Evolutionary conservation across 2,797 vertebrate genomes (phyloP).

Genomic region (Gymnocypris eckloni): DNA sequence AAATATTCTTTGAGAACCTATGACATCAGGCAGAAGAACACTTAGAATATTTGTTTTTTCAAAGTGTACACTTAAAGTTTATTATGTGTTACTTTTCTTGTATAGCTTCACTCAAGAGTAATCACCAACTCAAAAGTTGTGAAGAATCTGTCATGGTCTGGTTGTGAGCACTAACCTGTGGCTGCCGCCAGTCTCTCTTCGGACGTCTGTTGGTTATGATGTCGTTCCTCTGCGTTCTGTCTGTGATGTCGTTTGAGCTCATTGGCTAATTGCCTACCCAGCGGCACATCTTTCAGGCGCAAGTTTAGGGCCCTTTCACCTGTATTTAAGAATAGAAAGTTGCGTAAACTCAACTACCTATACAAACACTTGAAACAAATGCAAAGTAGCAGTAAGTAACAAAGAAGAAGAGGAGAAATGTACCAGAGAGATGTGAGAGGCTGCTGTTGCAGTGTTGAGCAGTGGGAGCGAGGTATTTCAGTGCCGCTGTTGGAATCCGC

Average conservation of each 20-base stretch:
- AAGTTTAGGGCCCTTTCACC: constrained; percentile 91
- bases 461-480: constrained; percentile 83
- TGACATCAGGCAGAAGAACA: not conserved
- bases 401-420: constrained; percentile 40
- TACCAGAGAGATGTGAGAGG: constrained; percentile 63
- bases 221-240: constrained; percentile 76
- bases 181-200: constrained; percentile 84
- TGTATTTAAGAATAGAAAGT: constrained; percentile 57
- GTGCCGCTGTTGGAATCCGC: constrained; percentile 82
- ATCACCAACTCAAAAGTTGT: not conserved
- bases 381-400: constrained; percentile 11
- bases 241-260: constrained; percentile 89
- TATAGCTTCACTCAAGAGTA: not conserved
- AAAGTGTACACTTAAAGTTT: not conserved
- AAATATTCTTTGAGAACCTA: not conserved
- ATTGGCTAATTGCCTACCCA: constrained; percentile 86
- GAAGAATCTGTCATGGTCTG: not conserved
- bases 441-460: constrained; percentile 82
- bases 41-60: not conserved
- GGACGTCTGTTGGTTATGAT: constrained; percentile 81
- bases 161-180: constrained; percentile 77
- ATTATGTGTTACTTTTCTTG: not conserved
- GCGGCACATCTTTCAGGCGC: constrained; percentile 84
- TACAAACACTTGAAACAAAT: not conserved
- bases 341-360: not conserved